Base-by-base conservation (phyloP, 2,888 invertebrate genomes). In the Boloria euphrosyne region DNA sequence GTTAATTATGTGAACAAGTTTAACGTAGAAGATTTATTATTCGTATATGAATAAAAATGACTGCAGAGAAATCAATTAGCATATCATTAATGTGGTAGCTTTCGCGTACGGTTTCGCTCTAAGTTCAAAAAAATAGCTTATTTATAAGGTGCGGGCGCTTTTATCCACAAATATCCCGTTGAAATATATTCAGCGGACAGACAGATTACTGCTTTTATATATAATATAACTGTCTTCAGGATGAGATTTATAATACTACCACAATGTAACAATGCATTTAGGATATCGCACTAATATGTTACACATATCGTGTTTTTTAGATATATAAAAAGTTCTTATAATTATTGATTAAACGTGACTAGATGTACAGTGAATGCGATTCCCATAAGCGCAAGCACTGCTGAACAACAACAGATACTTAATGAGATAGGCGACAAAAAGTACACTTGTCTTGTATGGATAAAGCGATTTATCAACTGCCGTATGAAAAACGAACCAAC, bases 311-410 rank as follows among this genome's bases (percentile, higher is more conserved):
- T n/a, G 52, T 58, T 43, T 58, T 38, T 31, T 52, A 7, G 2
- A 31, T 4, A 27, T 2, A n/a, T 49, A 55, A 55, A 55, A 57
- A 59, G 38, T 16, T 31, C 27, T 43, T 31, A 62, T 53, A 44
- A 67, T 57, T n/a, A n/a, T n/a, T 38, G 47, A 17, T 63, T 27
- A 65, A 64, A 65, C 65, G 70, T 67, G 70, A 68, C 66, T 61
- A 60, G 68, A 67, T 68, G 68, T 72, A 66, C 60, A 67, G 65
- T 72, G 68, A 68, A 70, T 72, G 70, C 70, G 70, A 70, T 65
- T 65, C 63, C 71, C 68, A 70, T 72, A 72, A 72, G 61, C 63
- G 70, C 58, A 43, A 68, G 65, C 59, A 62, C 65, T 57, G 61
- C 54, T 67, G 61, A 68, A 53, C 62, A 66, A 64, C 55, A 57